Percentiles rank a stretch among this genome's conserved stretches.
Evolutionary conservation across 2,113 vertebrate genomes (phyloP).

Genomic region (Hemicordylus capensis): DNA sequence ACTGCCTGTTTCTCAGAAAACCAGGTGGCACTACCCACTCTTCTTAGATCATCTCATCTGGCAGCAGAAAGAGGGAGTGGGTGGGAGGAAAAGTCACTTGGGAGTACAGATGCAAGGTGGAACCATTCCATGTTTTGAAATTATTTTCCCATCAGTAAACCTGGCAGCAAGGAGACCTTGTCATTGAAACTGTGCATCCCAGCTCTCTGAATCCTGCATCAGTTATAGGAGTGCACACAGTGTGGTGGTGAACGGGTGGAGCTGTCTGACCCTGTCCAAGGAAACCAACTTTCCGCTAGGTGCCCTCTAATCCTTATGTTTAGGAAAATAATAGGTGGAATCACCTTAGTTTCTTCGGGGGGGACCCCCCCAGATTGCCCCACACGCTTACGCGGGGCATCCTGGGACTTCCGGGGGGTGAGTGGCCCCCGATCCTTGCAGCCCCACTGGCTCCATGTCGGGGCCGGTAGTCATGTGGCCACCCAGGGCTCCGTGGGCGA

Average conservation of each 20-base stretch:
- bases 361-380: too few relatives aligned
- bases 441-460: too few relatives aligned
- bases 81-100: slow-evolving; percentile 54
- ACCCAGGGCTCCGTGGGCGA: too few relatives aligned
- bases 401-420: too few relatives aligned
- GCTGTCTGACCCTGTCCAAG: neutral
- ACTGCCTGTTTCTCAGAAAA: slow-evolving; percentile 54
- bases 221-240: neutral
- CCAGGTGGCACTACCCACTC: slow-evolving; percentile 71
- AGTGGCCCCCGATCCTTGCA: too few relatives aligned
- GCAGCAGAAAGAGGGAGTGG: slow-evolving; percentile 45
- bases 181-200: neutral
- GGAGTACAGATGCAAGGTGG: slow-evolving; percentile 52
- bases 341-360: too few relatives aligned
- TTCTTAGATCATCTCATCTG: slow-evolving; percentile 43
- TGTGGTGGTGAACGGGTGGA: neutral
- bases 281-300: neutral
- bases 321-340: too few relatives aligned
- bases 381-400: too few relatives aligned
- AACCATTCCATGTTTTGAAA: slow-evolving; percentile 57
- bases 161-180: neutral
- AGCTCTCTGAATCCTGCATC: neutral
- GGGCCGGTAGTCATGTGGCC: too few relatives aligned
- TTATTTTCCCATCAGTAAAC: slow-evolving; percentile 46
- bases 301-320: too few relatives aligned